phyloP scores from a whole-genome alignment of 1,140 invertebrate genomes.

The Amphibalanus amphitrite region DNA sequence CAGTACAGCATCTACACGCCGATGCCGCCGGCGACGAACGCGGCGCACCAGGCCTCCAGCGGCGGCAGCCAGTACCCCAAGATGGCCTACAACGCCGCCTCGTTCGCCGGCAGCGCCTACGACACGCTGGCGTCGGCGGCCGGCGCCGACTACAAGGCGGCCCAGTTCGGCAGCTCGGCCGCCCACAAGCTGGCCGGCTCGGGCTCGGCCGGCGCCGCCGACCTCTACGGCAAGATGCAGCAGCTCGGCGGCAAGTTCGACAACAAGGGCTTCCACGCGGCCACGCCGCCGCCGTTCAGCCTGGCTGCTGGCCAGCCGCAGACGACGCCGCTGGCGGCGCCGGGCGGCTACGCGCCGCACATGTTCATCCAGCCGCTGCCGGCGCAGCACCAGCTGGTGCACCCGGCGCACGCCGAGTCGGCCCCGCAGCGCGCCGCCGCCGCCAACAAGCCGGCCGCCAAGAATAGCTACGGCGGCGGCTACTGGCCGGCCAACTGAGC shows the following conservation, averaged over 20 bases:
- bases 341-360: conserved; percentile 32
- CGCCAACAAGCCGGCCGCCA: background rate
- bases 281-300: conserved; percentile 59
- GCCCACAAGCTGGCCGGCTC: background rate
- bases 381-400: conserved; percentile 38
- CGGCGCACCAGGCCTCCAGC: background rate
- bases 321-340: conserved; percentile 40
- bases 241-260: conserved; percentile 34
- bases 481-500: background rate
- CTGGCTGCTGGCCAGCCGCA: conserved; percentile 41
- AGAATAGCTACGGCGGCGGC: background rate
- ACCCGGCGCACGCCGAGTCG: conserved; percentile 24
- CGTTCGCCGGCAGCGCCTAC: background rate
- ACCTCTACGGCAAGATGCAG: conserved; percentile 1
- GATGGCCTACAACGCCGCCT: background rate
- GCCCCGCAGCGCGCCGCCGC: background rate
- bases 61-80: background rate
- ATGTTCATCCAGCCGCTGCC: conserved; percentile 49
- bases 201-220: background rate
- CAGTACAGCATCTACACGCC: conserved; percentile 4
- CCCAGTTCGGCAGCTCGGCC: background rate
- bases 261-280: conserved; percentile 62
- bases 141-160: background rate
- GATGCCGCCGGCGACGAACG: background rate
- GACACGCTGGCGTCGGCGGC: background rate